Conservation (phyloP, 1,140 invertebrate species). For the Helicorthomorpha holstii region DNA sequence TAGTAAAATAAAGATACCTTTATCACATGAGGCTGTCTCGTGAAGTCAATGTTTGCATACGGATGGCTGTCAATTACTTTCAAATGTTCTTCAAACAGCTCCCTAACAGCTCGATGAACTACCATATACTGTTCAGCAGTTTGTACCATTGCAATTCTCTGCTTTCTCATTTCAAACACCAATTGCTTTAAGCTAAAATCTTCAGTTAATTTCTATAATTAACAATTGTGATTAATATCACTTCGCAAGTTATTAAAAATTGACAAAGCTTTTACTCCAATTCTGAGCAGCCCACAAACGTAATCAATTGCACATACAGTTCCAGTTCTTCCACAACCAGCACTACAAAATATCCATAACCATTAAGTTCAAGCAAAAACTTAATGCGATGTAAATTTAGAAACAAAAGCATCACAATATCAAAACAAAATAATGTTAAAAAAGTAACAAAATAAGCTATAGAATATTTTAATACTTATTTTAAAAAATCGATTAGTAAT, state of each 20-base stretch:
- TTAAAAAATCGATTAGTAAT: too few relatives aligned
- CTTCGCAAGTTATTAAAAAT: background rate
- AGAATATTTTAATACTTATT: too few relatives aligned
- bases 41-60: constrained; percentile 35
- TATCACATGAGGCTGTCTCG: constrained; percentile 20
- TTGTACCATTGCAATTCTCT: constrained; percentile 43
- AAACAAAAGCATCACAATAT: too few relatives aligned
- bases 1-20: background rate
- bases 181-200: constrained; percentile 37
- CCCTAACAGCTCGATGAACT: constrained; percentile 32
- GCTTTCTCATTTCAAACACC: constrained; percentile 36
- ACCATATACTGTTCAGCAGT: constrained; percentile 37
- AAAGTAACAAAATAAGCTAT: too few relatives aligned
- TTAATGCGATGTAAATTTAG: too few relatives aligned
- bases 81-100: constrained; percentile 35
- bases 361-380: too few relatives aligned
- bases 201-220: constrained; percentile 31
- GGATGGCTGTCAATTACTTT: constrained; percentile 37
- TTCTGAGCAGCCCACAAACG: constrained; percentile 39
- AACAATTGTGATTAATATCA: constrained; percentile 10
- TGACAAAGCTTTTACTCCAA: constrained; percentile 27
- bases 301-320: constrained; percentile 47
- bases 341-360: constrained; percentile 29
- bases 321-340: constrained; percentile 48
- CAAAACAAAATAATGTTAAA: too few relatives aligned